Conservation (phyloP, 2,888 invertebrate species). For the Apodemia mormo region DNA sequence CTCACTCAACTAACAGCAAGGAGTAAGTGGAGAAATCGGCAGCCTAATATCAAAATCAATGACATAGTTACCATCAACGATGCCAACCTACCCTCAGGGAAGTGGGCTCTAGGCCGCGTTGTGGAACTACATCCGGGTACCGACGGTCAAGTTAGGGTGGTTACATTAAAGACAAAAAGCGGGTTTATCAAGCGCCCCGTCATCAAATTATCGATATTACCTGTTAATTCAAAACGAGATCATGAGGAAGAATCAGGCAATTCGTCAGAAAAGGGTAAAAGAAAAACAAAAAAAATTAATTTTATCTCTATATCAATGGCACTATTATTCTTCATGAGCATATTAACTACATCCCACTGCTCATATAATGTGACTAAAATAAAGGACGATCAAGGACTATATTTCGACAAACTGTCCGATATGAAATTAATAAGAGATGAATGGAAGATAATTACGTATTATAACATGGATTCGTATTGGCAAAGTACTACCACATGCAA, state of each 20-base stretch:
- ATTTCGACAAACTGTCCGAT: conserved; percentile 24
- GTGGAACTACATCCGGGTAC: conserved; percentile 14
- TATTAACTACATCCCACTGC: neutral
- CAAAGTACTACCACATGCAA: conserved; percentile 16
- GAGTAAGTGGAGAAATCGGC: conserved; percentile 13
- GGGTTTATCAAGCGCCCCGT: neutral
- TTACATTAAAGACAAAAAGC: conserved; percentile 7
- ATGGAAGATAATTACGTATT: conserved; percentile 26
- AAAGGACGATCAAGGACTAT: conserved; percentile 23
- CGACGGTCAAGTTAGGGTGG: neutral
- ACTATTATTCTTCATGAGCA: neutral
- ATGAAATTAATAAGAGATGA: conserved; percentile 24
- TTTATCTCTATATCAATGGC: too few species aligned
- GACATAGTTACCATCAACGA: conserved; percentile 18
- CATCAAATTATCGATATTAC: too few species aligned
- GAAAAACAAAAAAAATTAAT: too few species aligned
- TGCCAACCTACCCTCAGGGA: neutral
- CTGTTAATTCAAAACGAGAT: too few species aligned
- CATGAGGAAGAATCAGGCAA: too few species aligned
- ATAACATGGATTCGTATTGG: conserved; percentile 27
- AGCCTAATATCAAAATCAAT: conserved; percentile 20
- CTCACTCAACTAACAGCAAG: conserved; percentile 20
- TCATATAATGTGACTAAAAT: conserved; percentile 6
- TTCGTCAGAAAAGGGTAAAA: too few species aligned
- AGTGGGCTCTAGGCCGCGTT: conserved; percentile 15